Percentiles rank a stretch among this genome's conserved stretches.
Conservation (phyloP, 2,113 vertebrate genomes). For the Cyprinodon variegatus region DNA sequence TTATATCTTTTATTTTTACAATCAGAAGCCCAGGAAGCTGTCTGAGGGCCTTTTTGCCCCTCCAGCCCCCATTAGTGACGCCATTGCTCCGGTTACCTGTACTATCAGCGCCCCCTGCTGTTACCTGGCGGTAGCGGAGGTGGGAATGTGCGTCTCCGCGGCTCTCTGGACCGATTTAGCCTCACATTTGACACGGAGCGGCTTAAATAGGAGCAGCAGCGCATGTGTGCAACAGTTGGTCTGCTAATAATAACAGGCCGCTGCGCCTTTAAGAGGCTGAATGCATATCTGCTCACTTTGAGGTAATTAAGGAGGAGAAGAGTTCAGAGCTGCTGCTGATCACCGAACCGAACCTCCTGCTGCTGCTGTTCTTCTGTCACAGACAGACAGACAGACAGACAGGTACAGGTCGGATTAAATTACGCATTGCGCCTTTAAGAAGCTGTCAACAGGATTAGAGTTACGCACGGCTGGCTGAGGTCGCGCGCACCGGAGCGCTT, state of each 20-base stretch:
- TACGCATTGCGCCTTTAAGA: slow-evolving; percentile 71
- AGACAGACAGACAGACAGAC: background rate
- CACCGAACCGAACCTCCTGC: background rate
- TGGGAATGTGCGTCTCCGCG: background rate
- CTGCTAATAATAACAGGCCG: slow-evolving; percentile 68
- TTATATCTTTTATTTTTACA: no score
- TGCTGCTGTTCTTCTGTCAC: background rate
- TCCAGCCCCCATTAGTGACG: no score
- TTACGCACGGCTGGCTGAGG: slow-evolving; percentile 40
- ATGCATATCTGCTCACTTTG: background rate
- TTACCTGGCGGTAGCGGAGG: background rate
- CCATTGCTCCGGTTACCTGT: no score
- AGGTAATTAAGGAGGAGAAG: background rate
- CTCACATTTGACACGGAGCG: slow-evolving; percentile 26
- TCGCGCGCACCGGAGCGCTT: slow-evolving; percentile 25
- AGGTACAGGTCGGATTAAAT: slow-evolving; percentile 44
- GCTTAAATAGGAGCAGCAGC: slow-evolving; percentile 39
- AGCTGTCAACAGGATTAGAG: slow-evolving; percentile 65
- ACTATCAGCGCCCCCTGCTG: background rate
- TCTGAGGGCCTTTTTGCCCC: no score
- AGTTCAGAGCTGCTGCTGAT: background rate
- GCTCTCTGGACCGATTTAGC: slow-evolving; percentile 36
- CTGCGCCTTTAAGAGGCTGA: slow-evolving; percentile 78
- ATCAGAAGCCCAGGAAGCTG: no score
- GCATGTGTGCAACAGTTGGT: slow-evolving; percentile 65